Base-by-base conservation (phyloP, 2,797 vertebrate species). In the Paramormyrops hopkinsi region DNA sequence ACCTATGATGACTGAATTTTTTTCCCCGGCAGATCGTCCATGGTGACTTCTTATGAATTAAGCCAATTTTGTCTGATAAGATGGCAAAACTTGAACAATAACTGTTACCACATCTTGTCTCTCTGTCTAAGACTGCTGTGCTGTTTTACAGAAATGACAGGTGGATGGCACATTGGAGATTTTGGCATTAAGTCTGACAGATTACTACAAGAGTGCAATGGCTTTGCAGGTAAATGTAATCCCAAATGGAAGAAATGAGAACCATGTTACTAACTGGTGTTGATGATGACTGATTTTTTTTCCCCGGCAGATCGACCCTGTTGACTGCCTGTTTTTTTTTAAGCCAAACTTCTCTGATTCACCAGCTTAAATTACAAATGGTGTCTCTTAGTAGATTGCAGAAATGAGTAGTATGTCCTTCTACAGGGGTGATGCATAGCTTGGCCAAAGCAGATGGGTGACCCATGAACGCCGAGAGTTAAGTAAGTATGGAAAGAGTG, bases 241-340 rank as follows among this genome's bases (percentile, higher is more conserved):
- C 33, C 37, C 41, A 9, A 19, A 79, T 44, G 37, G 37, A 59
- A 33, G 73, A 73, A 19, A 37, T 76, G 14, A 76, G 33, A 76
- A 76, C 41, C 41, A 46, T 41, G 7, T n/a, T 41, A 82, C 33
- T 33, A 82, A 19, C 17, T 82, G 76, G 76, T 87, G 88, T 88
- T 17, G 2, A 51, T 91, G 89, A 91, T 91, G 89, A 89, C 88
- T 89, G 29, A 59, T 37, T 91, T 91, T 90, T 90, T 90, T 90
- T 91, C 89, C 90, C 90, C 90, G 59, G 62, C 90, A 90, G 88
- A 91, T 88, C 90, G 90, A 91, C 46, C 25, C 7, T 91, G 90
- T 90, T 91, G 90, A 90, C 46, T 89, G 17, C 25, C 50, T 29
- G 17, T 62, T 25, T 62, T n/a, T n/a, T 53, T 87, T 88, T 88